Conservation (phyloP, 2,888 invertebrate genomes). For the Melangyna quadrimaculata region DNA sequence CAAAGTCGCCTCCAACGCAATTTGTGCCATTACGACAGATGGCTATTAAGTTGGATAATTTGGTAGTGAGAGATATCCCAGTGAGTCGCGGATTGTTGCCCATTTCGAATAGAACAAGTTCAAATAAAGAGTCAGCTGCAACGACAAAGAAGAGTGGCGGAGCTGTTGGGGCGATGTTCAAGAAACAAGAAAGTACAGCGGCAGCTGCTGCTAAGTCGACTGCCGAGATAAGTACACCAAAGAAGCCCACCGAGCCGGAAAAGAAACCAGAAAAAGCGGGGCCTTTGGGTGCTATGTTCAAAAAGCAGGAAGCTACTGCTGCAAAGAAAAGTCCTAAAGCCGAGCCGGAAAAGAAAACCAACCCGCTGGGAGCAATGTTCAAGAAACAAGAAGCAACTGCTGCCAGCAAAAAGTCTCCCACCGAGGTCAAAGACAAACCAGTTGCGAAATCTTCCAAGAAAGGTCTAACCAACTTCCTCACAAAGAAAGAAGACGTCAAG, state of each 20-base stretch:
- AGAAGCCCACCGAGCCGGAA: constrained; percentile 17
- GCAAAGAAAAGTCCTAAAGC: constrained; percentile 37
- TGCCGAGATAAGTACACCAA: constrained; percentile 33
- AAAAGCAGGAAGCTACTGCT: constrained; percentile 28
- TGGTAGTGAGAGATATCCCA: constrained; percentile 53
- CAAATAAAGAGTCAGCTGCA: constrained; percentile 28
- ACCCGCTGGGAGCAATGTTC: constrained; percentile 42
- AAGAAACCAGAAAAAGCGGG: constrained; percentile 6
- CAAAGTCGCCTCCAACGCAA: constrained; percentile 75
- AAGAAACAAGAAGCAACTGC: constrained; percentile 48
- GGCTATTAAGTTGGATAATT: constrained; percentile 73
- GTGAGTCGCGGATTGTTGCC: not conserved
- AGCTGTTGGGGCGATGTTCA: constrained; percentile 40
- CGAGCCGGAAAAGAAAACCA: constrained; percentile 5
- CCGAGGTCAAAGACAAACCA: constrained; percentile 52
- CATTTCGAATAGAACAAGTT: constrained; percentile 30
- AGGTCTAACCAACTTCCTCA: constrained; percentile 75
- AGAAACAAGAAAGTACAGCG: constrained; percentile 47
- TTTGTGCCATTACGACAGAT: constrained; percentile 76
- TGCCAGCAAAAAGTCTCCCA: constrained; percentile 36
- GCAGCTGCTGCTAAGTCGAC: constrained; percentile 40
- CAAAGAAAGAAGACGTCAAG: constrained; percentile 59
- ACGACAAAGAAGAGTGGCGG: constrained; percentile 26
- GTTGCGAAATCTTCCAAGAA: constrained; percentile 71
- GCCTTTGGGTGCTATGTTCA: constrained; percentile 8